Conservation (phyloP, 2,797 vertebrate species). For the Artibeus jamaicensis region DNA sequence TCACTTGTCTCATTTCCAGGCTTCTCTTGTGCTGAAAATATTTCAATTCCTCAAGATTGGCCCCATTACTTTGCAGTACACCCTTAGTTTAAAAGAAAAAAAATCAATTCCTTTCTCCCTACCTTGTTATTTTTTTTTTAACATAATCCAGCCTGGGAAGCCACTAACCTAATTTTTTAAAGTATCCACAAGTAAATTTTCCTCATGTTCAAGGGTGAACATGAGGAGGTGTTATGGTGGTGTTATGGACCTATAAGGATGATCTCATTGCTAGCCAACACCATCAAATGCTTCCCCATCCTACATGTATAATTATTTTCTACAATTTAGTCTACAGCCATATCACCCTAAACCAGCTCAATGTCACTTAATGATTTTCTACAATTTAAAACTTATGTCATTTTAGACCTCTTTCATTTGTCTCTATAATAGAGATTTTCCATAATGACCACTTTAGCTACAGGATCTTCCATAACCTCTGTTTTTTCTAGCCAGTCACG, state of each 20-base stretch:
- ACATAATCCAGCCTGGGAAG: neutral
- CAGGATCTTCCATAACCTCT: neutral
- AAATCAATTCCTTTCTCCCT: neutral
- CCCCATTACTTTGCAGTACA: neutral
- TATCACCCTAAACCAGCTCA: too few species aligned
- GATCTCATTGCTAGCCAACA: neutral
- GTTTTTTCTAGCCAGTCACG: neutral
- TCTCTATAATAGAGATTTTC: neutral
- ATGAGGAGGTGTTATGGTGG: too few species aligned
- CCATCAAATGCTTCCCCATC: neutral
- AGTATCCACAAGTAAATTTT: slow-evolving; percentile 22
- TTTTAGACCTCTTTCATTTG: neutral
- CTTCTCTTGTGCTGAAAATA: neutral
- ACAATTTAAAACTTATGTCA: neutral
- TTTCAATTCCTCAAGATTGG: neutral
- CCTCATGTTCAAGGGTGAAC: neutral
- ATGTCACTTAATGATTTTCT: neutral
- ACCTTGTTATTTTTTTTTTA: neutral
- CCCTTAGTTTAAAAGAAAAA: neutral
- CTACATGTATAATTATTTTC: neutral
- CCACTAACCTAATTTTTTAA: neutral
- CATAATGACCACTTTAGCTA: neutral
- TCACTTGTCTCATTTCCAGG: neutral
- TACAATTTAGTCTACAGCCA: neutral
- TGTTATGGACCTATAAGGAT: neutral